Percentiles rank a stretch among this genome's conserved stretches.
phyloP scores from a whole-genome alignment of 2,888 invertebrate genomes.

The Antheraea assamensis region DNA sequence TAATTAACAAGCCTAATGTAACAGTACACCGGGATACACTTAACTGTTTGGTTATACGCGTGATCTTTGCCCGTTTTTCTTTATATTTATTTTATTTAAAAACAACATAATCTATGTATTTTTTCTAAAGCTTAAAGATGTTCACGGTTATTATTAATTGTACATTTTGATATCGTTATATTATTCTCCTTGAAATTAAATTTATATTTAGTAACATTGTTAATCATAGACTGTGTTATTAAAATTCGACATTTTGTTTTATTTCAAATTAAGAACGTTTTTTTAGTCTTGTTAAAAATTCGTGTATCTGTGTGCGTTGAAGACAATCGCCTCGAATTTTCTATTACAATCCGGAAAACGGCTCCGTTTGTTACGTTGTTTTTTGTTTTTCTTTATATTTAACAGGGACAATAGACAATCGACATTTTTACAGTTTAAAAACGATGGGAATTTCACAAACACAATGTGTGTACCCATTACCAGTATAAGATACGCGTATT shows the following conservation, averaged over 20 bases:
- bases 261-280: background rate
- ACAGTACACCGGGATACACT: background rate
- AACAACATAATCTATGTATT: background rate
- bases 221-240: too few species aligned
- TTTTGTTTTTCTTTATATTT: background rate
- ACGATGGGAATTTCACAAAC: slow-evolving; percentile 49
- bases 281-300: background rate
- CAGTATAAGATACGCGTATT: slow-evolving; percentile 44
- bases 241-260: too few species aligned
- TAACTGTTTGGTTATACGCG: background rate
- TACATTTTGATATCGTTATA: too few species aligned
- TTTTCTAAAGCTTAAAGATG: background rate
- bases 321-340: background rate
- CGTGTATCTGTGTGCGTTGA: background rate
- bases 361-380: background rate
- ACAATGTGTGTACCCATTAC: slow-evolving; percentile 67
- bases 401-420: slow-evolving; percentile 24
- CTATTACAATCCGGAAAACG: background rate
- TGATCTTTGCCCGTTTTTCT: background rate
- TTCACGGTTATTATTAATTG: too few species aligned
- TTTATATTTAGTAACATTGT: too few species aligned
- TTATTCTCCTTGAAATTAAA: too few species aligned
- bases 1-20: slow-evolving; percentile 5
- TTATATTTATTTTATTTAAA: background rate
- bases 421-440: slow-evolving; percentile 37